These are phyloP conservation scores for Panzeria rudis DNA, from an alignment of 2,888 invertebrate species.

Conservation along the genomic window DNA sequence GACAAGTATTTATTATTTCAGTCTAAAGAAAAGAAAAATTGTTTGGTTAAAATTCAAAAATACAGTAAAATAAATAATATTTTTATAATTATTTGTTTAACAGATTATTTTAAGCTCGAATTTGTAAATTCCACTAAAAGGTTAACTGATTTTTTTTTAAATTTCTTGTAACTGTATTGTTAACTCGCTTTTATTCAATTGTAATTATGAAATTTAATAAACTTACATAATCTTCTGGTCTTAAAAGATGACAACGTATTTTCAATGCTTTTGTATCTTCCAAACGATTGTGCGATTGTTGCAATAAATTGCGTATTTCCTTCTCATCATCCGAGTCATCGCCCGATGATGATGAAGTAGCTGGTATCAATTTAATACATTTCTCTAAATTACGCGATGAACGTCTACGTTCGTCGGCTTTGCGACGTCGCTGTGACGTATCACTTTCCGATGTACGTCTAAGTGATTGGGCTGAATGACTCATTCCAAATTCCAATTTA, in stretches of 20 bases:
- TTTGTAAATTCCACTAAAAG: background rate
- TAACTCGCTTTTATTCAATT: background rate
- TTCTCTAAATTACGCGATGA: conserved; percentile 83
- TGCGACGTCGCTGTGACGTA: conserved; percentile 82
- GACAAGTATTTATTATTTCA: conserved; percentile 93
- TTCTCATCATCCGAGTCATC: conserved; percentile 83
- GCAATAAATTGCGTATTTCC: conserved; percentile 82
- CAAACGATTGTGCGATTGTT: conserved; percentile 81
- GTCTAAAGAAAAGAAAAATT: conserved; percentile 85
- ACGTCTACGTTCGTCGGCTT: conserved; percentile 82
- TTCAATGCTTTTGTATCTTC: conserved; percentile 83
- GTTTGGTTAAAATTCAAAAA: background rate
- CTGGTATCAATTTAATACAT: conserved; percentile 81
- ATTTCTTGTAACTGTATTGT: background rate
- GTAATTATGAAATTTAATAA: conserved; percentile 5
- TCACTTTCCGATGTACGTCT: conserved; percentile 83
- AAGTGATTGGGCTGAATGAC: conserved; percentile 82
- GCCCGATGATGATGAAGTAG: conserved; percentile 80
- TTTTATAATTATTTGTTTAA: no score
- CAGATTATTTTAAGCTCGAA: background rate
- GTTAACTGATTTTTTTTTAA: no score
- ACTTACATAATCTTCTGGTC: conserved; percentile 84
- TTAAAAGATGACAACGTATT: conserved; percentile 83
- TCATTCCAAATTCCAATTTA: conserved; percentile 82
- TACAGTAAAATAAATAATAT: background rate